A percentile compares a stretch with the other conserved stretches of the same genome.
Evolutionary conservation across 1,140 invertebrate species (phyloP).

Genomic region (Calycopis cecrops): DNA sequence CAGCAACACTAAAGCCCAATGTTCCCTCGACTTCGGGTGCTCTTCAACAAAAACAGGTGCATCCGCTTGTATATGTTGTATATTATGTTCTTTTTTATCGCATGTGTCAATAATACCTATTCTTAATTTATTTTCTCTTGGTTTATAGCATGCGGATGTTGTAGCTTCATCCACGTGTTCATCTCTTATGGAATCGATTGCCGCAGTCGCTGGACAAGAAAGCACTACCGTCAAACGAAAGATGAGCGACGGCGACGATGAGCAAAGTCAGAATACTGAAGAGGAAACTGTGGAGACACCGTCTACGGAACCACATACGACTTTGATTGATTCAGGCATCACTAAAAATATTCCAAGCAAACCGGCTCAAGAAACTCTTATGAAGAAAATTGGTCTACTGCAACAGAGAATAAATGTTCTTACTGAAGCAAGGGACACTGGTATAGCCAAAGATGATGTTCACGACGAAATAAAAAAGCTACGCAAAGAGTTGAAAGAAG

Average conservation of each 20-base stretch:
- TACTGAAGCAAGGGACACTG: constrained; percentile 16
- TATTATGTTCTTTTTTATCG: constrained; percentile 19
- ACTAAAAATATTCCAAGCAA: constrained; percentile 20
- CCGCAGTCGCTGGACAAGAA: constrained; percentile 19
- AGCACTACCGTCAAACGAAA: constrained; percentile 20
- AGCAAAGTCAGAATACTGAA: constrained; percentile 20
- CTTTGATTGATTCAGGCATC: constrained; percentile 20
- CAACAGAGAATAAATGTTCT: constrained; percentile 19
- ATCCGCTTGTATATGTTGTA: constrained; percentile 19
- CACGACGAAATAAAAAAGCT: constrained; percentile 17
- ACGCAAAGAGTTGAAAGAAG: constrained; percentile 17
- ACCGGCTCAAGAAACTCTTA: constrained; percentile 18
- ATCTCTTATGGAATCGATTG: constrained; percentile 21
- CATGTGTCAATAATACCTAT: constrained; percentile 21
- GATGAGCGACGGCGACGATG: constrained; percentile 19
- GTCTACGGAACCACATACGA: constrained; percentile 20
- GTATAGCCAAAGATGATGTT: constrained; percentile 21
- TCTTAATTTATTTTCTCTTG: constrained; percentile 19
- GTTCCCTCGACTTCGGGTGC: constrained; percentile 16
- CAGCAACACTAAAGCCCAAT: constrained; percentile 18
- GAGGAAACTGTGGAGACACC: constrained; percentile 21
- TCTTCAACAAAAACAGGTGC: constrained; percentile 19
- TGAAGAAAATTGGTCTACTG: constrained; percentile 20
- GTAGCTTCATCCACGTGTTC: constrained; percentile 18
- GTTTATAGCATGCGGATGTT: constrained; percentile 17